A percentile compares a stretch with the other conserved stretches of the same genome.
Conservation (phyloP, 2,888 invertebrate species). For the Dicranocentrus wangi region DNA sequence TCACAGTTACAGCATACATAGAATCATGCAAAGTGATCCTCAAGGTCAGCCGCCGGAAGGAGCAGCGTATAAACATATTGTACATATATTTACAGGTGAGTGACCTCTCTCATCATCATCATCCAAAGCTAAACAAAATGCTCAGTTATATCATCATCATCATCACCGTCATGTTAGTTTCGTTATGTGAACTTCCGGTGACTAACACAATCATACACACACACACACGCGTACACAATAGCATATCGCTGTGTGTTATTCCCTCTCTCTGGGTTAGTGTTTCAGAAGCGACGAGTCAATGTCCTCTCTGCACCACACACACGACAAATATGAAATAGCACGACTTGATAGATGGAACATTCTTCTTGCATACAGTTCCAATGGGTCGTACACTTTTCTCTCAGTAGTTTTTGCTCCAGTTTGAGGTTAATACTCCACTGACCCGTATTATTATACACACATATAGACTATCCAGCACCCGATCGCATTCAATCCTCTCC, state of each 20-base stretch:
- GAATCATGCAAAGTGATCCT: no score
- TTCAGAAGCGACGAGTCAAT: slow-evolving; percentile 17
- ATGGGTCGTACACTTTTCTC: no score
- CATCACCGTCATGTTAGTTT: no score
- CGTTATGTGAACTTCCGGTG: slow-evolving; percentile 11
- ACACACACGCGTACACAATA: neutral
- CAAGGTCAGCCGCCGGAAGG: slow-evolving; percentile 11
- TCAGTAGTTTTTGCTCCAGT: slow-evolving; percentile 50
- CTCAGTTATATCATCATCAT: no score
- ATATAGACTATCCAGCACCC: neutral
- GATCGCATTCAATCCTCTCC: no score
- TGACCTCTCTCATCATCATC: neutral
- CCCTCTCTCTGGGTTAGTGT: no score
- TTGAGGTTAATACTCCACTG: slow-evolving; percentile 55
- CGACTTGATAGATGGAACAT: neutral
- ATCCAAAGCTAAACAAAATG: neutral
- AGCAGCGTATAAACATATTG: neutral
- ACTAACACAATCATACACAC: neutral
- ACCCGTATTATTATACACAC: slow-evolving; percentile 43
- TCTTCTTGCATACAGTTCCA: neutral
- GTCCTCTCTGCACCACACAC: slow-evolving; percentile 21
- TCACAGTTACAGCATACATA: no score
- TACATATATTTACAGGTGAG: neutral
- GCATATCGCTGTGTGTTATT: neutral
- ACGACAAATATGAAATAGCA: slow-evolving; percentile 3